Percentiles rank a stretch among this genome's conserved stretches.
These are phyloP conservation scores for Phlogophora meticulosa DNA, from an alignment of 2,888 invertebrate genomes.

Conservation along the genomic window DNA sequence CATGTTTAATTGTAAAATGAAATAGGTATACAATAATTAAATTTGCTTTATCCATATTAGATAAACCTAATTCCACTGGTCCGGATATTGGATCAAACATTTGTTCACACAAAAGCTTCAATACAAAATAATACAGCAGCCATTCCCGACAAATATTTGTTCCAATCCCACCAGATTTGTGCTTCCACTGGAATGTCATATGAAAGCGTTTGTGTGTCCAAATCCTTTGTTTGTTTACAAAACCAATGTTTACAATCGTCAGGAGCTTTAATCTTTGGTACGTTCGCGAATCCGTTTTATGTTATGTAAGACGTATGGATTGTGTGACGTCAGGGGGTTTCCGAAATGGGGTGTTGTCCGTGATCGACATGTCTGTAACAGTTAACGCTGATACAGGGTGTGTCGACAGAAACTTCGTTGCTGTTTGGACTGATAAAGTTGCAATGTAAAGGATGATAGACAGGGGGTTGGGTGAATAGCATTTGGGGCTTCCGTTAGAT, in stretches of 20 bases:
- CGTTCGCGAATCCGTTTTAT: constrained; percentile 31
- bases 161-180: constrained; percentile 42
- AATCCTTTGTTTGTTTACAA: constrained; percentile 56
- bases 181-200: constrained; percentile 42
- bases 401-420: constrained; percentile 36
- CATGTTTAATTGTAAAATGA: not conserved
- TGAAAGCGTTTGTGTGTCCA: constrained; percentile 47
- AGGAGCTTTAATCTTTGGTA: constrained; percentile 54
- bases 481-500: constrained; percentile 4
- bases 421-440: constrained; percentile 24
- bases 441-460: constrained; percentile 18
- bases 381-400: constrained; percentile 51
- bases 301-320: constrained; percentile 12
- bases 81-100: constrained; percentile 22
- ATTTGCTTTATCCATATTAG: constrained; percentile 5
- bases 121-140: constrained; percentile 16
- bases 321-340: constrained; percentile 23
- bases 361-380: constrained; percentile 45
- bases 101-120: constrained; percentile 28
- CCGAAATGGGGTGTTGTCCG: constrained; percentile 24
- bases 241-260: constrained; percentile 37
- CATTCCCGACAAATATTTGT: constrained; percentile 45
- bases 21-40: not conserved
- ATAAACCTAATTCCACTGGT: not conserved
- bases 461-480: constrained; percentile 16